Evolutionary conservation across 2,797 vertebrate genomes (phyloP).

Genomic region (Melanotaenia trifasciata): DNA sequence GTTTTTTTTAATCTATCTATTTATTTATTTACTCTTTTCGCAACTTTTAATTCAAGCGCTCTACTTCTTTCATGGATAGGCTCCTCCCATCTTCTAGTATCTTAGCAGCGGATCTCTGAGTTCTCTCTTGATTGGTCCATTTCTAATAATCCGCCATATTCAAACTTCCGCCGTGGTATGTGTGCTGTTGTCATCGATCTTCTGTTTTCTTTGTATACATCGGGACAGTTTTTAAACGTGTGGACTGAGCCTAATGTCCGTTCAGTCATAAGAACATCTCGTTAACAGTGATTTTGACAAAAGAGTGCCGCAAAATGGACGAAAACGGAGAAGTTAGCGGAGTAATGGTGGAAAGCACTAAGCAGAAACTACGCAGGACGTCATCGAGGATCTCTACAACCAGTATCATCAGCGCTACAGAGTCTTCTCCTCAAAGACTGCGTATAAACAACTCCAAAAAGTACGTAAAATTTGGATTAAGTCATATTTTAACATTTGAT

Average conservation of each 20-base stretch:
- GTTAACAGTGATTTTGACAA: not conserved
- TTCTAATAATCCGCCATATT: conserved; percentile 80
- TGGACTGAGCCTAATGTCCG: not conserved
- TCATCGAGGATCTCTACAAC: conserved; percentile 70
- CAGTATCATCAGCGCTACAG: conserved; percentile 52
- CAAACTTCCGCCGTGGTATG: conserved; percentile 78
- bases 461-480: conserved; percentile 36
- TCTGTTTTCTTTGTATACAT: conserved; percentile 58
- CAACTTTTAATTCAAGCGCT: no score
- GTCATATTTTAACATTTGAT: not conserved
- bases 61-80: not conserved
- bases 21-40: not conserved
- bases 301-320: conserved; percentile 60
- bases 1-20: no score
- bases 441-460: conserved; percentile 71
- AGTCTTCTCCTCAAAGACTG: conserved; percentile 57
- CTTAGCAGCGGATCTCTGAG: conserved; percentile 26
- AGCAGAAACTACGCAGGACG: conserved; percentile 59
- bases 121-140: conserved; percentile 71
- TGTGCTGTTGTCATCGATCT: conserved; percentile 61
- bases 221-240: conserved; percentile 7
- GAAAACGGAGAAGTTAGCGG: conserved; percentile 65
- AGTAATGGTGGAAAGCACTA: conserved; percentile 39
- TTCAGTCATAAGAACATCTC: not conserved
- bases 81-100: conserved; percentile 54